Evolutionary conservation across 2,113 vertebrate genomes (phyloP), one percentile per base, ranked within the genome.

Genomic region (Daboia siamensis): DNA sequence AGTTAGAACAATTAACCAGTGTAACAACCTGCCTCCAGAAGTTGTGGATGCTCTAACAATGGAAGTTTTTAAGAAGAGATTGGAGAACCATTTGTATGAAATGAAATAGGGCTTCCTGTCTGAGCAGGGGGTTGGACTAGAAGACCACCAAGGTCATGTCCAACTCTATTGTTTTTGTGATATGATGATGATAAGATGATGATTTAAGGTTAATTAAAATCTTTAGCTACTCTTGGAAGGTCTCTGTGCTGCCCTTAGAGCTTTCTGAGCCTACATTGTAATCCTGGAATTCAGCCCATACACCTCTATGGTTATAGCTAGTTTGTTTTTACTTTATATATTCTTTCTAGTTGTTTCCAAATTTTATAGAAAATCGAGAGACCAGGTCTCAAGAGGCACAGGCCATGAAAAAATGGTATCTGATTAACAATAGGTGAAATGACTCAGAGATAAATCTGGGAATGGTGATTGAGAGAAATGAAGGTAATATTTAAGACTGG

Each of bases 351-450:
- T 0, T 87, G 2, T 1, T 4, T 3, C 84, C 33, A 88, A 56
- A 88, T 24, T n/a, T 91, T 64, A 85, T 0, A 0, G 2, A 0
- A 0, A 12, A 1, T 0, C 8, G 8, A 51, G 48, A 59, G 12
- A 24, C 17, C 3, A 5, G 23, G 91, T 44, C 8, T 1, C 21
- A 3, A 88, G 13, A 1, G 88, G 39, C 88, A 48, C 44, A 46
- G 48, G 5, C 54, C 74, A 52, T 13, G 5, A 55, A 51, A 84
- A 90, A 80, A 26, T 80, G 5, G 46, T 24, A 80, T 20, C 69
- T 74, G 69, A 74, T 39, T 39, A 39, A 11, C 21, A 48, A 48
- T 89, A 89, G 15, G 4, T 89, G 88, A 64, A 89, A 89, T 57
- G 13, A 61, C 64, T 61, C 88, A 46, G 17, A 89, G 48, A 89